phyloP scores from a whole-genome alignment of 2,888 invertebrate genomes.

The Drosophila acutilabella region DNA sequence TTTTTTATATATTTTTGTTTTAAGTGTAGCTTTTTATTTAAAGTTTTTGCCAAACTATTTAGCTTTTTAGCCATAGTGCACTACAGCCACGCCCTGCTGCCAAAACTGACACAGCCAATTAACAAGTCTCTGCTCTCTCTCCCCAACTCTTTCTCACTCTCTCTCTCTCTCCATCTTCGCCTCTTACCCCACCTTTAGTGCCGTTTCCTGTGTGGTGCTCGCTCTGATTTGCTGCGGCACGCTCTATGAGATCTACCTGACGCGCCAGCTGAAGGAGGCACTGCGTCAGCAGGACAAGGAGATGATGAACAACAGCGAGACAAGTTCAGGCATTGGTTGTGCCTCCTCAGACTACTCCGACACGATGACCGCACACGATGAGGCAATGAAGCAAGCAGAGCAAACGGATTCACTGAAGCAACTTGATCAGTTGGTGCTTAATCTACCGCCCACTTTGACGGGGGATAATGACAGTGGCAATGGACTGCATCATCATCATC shows the following conservation, averaged over 20 bases:
- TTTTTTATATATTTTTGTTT: too few species aligned
- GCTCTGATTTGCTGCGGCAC: slow-evolving; percentile 89
- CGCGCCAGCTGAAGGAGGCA: slow-evolving; percentile 77
- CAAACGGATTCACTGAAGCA: slow-evolving; percentile 79
- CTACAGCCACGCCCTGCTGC: slow-evolving; percentile 24
- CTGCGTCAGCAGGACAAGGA: slow-evolving; percentile 83
- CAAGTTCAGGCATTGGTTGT: slow-evolving; percentile 85
- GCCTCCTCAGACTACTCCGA: slow-evolving; percentile 85
- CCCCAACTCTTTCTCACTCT: background rate
- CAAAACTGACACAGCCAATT: slow-evolving; percentile 40
- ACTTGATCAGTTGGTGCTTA: slow-evolving; percentile 83
- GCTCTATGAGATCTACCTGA: slow-evolving; percentile 88
- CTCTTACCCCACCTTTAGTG: slow-evolving; percentile 82
- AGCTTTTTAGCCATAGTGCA: too few species aligned
- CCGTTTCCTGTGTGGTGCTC: slow-evolving; percentile 86
- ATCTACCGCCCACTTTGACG: slow-evolving; percentile 82
- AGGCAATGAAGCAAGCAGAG: slow-evolving; percentile 60
- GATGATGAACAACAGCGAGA: slow-evolving; percentile 84
- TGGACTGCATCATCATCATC: slow-evolving; percentile 53
- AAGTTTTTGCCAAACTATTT: too few species aligned
- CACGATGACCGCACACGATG: slow-evolving; percentile 78
- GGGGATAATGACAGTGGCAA: slow-evolving; percentile 84
- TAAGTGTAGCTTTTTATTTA: too few species aligned
- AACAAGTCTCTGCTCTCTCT: slow-evolving; percentile 27
- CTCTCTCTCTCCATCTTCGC: background rate